Evolutionary conservation across 2,888 invertebrate genomes (phyloP), one percentile per base, ranked within the genome.

Genomic region (Plagodis dolabraria): DNA sequence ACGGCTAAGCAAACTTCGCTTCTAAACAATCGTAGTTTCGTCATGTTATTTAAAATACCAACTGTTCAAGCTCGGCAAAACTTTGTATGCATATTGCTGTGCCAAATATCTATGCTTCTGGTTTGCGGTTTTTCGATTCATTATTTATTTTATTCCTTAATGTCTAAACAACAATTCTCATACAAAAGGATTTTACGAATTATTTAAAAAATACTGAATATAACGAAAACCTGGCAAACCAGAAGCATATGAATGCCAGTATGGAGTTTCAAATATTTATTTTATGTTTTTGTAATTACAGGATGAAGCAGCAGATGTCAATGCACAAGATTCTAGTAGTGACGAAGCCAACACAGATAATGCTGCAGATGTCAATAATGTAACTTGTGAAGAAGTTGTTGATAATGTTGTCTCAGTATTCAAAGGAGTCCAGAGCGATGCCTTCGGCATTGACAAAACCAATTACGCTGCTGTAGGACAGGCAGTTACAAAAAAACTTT

Each of bases 391-490:
- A 64, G 74, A 70, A 56, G 65, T 92, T 52, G 86, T 83, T 5
- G 77, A 86, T 44, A 84, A 82, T 60, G 70, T 92, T 63, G 69
- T 82, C 0, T 76, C 75, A 38, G 77, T 86, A 33, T 86, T 92
- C 50, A 77, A 78, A 71, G 80, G 81, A 12, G 75, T 88, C 0
- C 85, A 92, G 71, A 86, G 86, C 77, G 84, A 87, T 69, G 70
- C 78, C 0, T 86, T 88, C 67, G 80, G 83, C 10, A 52, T 86
- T 62, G 81, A 84, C 0, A 80, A 84, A 57, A 75, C 80, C 5
- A 80, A 78, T 69, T 72, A 87, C 75, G 81, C 80, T 2, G 71
- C 74, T 64, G 63, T 91, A 12, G 91, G 90, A 0, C 68, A 74
- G 47, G 66, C 76, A 9, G 81, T 92, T 0, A 74, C 83, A 2